Base-by-base conservation (phyloP, 1,140 invertebrate species). In the Drosophila azteca region DNA sequence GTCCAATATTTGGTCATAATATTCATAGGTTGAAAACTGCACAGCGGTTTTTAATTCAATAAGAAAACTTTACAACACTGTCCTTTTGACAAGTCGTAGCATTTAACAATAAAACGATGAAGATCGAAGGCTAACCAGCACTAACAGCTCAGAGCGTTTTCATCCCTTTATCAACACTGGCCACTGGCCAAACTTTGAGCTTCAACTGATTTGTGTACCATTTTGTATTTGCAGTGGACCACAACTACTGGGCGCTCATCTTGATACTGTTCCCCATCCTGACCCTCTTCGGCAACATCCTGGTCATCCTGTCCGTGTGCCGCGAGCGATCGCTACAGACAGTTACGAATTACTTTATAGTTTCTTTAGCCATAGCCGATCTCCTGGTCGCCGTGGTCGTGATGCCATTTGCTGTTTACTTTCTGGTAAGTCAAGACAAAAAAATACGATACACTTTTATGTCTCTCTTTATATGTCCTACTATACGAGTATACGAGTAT, bases 271-370 rank as follows among this genome's bases (percentile, higher is more conserved):
- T 99, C 90, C 97, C 98, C 22, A 94, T 98, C 87, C 95, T 99
- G 63, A 99, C 98, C 1, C 94, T 99, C 9, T 99, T 99, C 92
- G 98, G 98, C 31, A 99, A 99, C 93, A 96, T 98, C 59, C 94
- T 99, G 59, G 98, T 99, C 60, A 99, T 99, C 74, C 92, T 99
- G 78, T 97, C 97, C 81, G 98, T 99, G 7, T 95, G 95, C 58
- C 94, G 97, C 48, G 98, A 99, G 92, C 93, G 97, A 73, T 95
- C 96, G 51, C 92, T 99, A 48, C 97, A 98, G 91, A 98, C 97
- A 6, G 97, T 97, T 60, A 99, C 98, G 52, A 99, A 99, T 93
- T 99, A 99, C 93, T 99, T 99, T 93, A 99, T 99, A 91, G 97
- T 99, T 74, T 98, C 97, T 68, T 93, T 99, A 76, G 98, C 98